Evolutionary conservation across 1,140 invertebrate genomes (phyloP).

Genomic region (Gonioctena quinquepunctata): DNA sequence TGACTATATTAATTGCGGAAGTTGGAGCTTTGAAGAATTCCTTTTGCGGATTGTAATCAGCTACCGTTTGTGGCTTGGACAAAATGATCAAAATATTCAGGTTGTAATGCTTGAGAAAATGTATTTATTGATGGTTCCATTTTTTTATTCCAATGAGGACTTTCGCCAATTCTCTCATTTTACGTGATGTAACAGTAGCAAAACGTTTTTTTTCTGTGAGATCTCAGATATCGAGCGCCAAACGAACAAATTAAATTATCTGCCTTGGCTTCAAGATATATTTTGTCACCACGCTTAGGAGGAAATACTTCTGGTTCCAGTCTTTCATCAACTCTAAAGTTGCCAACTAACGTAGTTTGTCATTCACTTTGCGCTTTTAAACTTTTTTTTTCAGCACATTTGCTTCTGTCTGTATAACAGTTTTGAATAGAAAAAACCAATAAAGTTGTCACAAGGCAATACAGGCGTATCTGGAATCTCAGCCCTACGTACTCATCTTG

Average conservation of each 20-base stretch:
- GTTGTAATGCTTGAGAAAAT: constrained; percentile 35
- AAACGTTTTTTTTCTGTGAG: constrained; percentile 46
- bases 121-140: too few species aligned
- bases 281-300: constrained; percentile 29
- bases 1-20: constrained; percentile 34
- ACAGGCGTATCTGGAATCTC: neutral
- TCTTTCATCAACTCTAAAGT: constrained; percentile 10
- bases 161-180: too few species aligned
- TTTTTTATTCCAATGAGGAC: too few species aligned
- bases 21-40: constrained; percentile 26
- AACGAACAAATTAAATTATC: constrained; percentile 45
- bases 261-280: constrained; percentile 36
- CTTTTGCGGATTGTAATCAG: constrained; percentile 26
- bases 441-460: neutral
- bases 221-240: constrained; percentile 45
- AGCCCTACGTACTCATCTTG: neutral
- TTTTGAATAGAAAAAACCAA: constrained; percentile 1
- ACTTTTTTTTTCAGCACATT: neutral
- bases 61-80: constrained; percentile 26
- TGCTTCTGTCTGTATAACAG: constrained; percentile 3
- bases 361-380: neutral
- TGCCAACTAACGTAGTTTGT: neutral
- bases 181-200: constrained; percentile 39
- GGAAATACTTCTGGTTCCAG: too few species aligned
- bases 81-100: constrained; percentile 30